phyloP scores from a whole-genome alignment of 2,797 vertebrate genomes.

The Lutjanus argentimaculatus region DNA sequence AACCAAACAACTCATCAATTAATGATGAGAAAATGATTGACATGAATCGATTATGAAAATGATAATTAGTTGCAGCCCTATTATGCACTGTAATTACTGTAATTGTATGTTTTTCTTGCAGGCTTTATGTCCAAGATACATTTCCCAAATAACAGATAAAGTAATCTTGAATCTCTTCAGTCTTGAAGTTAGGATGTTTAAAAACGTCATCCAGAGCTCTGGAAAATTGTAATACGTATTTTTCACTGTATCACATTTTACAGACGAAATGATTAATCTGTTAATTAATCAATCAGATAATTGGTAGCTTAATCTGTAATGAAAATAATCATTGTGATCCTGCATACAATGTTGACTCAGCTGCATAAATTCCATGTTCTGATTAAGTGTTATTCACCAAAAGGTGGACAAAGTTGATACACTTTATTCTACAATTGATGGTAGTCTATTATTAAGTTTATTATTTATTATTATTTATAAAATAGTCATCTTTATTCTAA shows the following conservation, averaged over 20 bases:
- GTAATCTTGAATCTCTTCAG: too few species aligned
- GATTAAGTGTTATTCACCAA: neutral
- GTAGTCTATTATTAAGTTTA: neutral
- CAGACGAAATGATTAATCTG: neutral
- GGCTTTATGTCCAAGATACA: too few species aligned
- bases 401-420: neutral
- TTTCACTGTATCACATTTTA: neutral
- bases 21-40: too few species aligned
- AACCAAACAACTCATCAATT: too few species aligned
- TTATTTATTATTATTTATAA: too few species aligned
- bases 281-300: neutral
- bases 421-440: neutral
- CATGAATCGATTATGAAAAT: too few species aligned
- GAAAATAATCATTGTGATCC: neutral
- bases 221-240: neutral
- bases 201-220: neutral
- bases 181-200: neutral
- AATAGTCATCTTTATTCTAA: neutral
- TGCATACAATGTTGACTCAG: neutral
- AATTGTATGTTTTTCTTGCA: too few species aligned
- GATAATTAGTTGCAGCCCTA: too few species aligned
- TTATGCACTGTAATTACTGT: too few species aligned
- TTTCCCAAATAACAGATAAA: too few species aligned
- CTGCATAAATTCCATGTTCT: neutral
- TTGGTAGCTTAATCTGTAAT: neutral